Conservation (phyloP, 2,888 invertebrate genomes). For the Cephus nigrinus region DNA sequence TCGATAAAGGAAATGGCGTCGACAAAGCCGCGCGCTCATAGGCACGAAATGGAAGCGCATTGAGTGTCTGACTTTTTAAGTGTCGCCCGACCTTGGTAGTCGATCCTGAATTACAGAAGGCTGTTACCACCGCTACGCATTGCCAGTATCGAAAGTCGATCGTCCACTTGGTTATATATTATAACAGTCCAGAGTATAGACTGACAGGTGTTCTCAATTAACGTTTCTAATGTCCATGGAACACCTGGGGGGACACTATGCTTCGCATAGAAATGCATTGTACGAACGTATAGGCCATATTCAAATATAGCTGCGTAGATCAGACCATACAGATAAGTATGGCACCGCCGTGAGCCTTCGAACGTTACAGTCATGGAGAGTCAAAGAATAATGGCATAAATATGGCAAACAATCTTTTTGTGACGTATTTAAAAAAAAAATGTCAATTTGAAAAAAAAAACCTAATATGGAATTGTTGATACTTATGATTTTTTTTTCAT, state of each 20-base stretch:
- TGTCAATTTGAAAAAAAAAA: background rate
- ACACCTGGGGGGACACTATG: background rate
- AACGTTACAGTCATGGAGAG: background rate
- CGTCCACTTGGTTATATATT: background rate
- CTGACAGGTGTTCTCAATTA: background rate
- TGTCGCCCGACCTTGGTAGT: background rate
- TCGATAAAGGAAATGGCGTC: background rate
- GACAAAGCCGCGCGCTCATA: background rate
- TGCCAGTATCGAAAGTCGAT: background rate
- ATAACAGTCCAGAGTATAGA: background rate
- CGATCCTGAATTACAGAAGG: background rate
- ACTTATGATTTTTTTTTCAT: background rate
- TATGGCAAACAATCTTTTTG: background rate
- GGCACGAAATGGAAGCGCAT: background rate
- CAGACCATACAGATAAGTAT: background rate
- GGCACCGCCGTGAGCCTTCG: background rate
- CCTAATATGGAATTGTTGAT: background rate
- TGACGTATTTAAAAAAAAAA: background rate
- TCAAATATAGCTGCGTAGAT: background rate
- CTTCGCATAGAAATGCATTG: background rate
- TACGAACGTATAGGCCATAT: background rate
- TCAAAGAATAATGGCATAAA: background rate
- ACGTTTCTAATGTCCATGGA: background rate
- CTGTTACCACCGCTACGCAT: background rate
- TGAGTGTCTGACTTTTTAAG: background rate